A percentile compares a stretch with the other conserved stretches of the same genome.
phyloP scores from a whole-genome alignment of 2,797 vertebrate genomes.

The Tragopan temminckii region DNA sequence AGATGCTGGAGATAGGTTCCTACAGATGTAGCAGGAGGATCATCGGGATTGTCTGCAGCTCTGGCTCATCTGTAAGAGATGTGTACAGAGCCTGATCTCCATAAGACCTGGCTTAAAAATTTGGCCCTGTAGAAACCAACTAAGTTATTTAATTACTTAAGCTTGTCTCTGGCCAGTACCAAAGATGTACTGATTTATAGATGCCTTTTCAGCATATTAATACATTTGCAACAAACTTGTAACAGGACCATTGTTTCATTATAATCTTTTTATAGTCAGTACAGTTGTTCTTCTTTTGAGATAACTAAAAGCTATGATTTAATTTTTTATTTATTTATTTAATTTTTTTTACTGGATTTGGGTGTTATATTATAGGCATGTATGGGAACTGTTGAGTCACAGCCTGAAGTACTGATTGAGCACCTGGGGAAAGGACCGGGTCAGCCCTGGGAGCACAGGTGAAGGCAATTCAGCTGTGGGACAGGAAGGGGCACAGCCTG shows the following conservation, averaged over 20 bases:
- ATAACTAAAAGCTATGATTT: not conserved
- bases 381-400: too few relatives aligned
- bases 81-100: not conserved
- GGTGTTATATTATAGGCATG: not conserved
- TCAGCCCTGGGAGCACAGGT: too few relatives aligned
- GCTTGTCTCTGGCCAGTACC: not conserved
- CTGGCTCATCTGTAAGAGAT: not conserved
- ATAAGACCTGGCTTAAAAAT: not conserved
- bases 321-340: not conserved
- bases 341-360: not conserved
- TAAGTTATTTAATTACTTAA: not conserved
- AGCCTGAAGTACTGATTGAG: too few relatives aligned
- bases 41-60: not conserved
- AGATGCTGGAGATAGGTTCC: not conserved
- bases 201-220: not conserved
- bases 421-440: too few relatives aligned
- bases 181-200: not conserved
- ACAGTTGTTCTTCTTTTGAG: not conserved
- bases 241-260: not conserved
- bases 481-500: too few relatives aligned
- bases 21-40: not conserved
- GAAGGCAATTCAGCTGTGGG: too few relatives aligned
- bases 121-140: not conserved
- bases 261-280: not conserved
- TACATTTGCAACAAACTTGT: not conserved